Evolutionary conservation across 2,797 vertebrate species (phyloP).

Genomic region (Clarias pachynema): DNA sequence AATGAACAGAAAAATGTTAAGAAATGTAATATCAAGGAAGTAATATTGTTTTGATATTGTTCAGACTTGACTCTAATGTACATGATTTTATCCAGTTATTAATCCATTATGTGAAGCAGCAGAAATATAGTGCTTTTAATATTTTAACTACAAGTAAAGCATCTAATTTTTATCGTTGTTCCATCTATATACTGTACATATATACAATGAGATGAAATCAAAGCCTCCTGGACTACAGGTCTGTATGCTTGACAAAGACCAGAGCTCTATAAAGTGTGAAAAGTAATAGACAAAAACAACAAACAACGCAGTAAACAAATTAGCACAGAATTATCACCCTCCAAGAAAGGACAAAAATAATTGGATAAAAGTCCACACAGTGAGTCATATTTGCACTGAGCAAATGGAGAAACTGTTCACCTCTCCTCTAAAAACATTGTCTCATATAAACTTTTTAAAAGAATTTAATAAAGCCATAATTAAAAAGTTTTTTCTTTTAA

Average conservation of each 20-base stretch:
- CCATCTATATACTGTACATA: not conserved
- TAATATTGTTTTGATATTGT: not conserved
- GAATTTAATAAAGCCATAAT: not conserved
- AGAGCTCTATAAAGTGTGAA: no score
- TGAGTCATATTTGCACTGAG: not conserved
- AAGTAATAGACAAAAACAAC: not conserved
- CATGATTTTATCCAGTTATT: not conserved
- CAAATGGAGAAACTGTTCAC: not conserved
- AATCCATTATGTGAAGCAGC: not conserved
- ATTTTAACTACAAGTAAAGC: not conserved
- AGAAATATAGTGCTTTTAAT: not conserved
- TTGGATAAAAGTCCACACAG: conserved; percentile 13
- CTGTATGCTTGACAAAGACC: no score
- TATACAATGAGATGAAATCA: not conserved
- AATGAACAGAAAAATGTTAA: not conserved
- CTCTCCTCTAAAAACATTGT: not conserved
- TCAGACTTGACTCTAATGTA: not conserved
- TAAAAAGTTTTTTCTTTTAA: not conserved
- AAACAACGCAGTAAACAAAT: not conserved
- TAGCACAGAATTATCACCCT: not conserved
- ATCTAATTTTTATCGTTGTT: not conserved
- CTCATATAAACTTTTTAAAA: not conserved
- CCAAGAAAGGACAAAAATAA: conserved; percentile 1
- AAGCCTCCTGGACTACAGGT: no score
- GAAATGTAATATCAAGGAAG: not conserved